Base-by-base conservation (phyloP, 2,113 vertebrate species). In the Menidia beryllina region DNA sequence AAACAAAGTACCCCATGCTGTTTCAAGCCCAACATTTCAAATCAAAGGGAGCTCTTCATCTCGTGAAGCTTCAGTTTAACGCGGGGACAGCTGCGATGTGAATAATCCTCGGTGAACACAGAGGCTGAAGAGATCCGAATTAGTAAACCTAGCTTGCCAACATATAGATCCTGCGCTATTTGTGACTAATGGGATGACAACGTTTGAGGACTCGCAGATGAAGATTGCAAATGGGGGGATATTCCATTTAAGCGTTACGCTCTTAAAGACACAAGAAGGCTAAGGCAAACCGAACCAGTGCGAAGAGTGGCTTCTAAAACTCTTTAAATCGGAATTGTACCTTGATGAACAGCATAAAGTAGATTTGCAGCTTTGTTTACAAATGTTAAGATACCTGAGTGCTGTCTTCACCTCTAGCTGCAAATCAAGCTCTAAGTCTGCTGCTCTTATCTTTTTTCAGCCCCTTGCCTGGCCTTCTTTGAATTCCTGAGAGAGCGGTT, bases 391-490 rank as follows among this genome's bases (percentile, higher is more conserved):
- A n/a, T n/a, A n/a, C 38, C 38, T 1, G 36, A 45, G 20, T 4
- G 34, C n/a, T 20, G 14, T 66, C 43, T 49, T 48, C 23, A 62
- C 26, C 7, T 23, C 20, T 11, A 19, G 45, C 68, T 56, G 7
- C 55, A 72, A 62, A 67, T 69, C 54, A 53, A 81, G 25, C 39
- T 63, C 60, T 74, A 69, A 39, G 65, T 77, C 69, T 72, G 58
- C 23, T 58, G 26, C 65, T 39, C 43, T 5, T 24, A 12, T 43
- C 39, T 41, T 55, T 72, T 34, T 58, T n/a, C 8, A 0, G 55
- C 53, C 7, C 53, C 57, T 39, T 36, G 53, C 56, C 23, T 47
- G 69, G n/a, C n/a, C n/a, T n/a, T n/a, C n/a, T n/a, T n/a, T n/a
- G n/a, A n/a, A n/a, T n/a, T n/a, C n/a, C n/a, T n/a, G n/a, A n/a